phyloP scores from a whole-genome alignment of 2,113 vertebrate genomes.

The Uria aalge region DNA sequence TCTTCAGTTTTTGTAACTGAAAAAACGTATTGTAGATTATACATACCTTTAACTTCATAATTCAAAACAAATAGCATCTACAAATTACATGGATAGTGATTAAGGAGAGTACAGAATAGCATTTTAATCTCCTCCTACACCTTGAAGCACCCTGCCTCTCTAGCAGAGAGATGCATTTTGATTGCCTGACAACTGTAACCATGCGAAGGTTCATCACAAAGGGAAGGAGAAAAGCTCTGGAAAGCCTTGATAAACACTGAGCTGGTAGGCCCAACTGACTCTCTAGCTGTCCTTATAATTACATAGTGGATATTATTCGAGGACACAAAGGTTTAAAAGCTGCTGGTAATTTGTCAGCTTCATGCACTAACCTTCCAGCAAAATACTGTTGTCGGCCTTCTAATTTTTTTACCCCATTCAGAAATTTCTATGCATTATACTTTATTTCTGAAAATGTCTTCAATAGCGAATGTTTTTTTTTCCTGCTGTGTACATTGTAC shows the following conservation, averaged over 20 bases:
- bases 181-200: conserved; percentile 58
- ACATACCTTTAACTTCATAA: background rate
- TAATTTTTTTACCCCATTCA: background rate
- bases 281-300: background rate
- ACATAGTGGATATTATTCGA: background rate
- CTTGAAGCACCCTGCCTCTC: background rate
- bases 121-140: background rate
- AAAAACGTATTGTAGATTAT: background rate
- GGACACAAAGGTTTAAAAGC: background rate
- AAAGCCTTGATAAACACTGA: conserved; percentile 6
- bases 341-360: background rate
- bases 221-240: background rate
- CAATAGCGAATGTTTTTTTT: background rate
- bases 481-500: background rate
- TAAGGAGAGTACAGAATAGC: background rate
- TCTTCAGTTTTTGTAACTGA: background rate
- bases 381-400: background rate
- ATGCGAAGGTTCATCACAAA: conserved; percentile 21
- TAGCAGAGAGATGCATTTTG: background rate
- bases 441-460: background rate
- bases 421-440: background rate
- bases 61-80: background rate
- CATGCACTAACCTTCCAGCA: background rate
- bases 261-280: background rate
- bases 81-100: background rate